Evolutionary conservation across 1,140 invertebrate species (phyloP).

Genomic region (Drosophila watanabei): DNA sequence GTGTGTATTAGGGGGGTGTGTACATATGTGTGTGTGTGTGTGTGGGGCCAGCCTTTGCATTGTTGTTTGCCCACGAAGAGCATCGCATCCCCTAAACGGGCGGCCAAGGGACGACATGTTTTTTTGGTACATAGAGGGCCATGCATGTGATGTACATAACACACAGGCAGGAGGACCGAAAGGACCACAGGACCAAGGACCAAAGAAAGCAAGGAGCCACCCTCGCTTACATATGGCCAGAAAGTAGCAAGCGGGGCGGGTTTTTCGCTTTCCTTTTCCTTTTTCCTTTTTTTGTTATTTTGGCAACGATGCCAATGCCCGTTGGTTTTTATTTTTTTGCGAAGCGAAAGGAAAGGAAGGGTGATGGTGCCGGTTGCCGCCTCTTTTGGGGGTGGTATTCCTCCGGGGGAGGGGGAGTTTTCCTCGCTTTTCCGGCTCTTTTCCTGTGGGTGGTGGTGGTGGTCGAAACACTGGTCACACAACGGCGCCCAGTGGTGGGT

Average conservation of each 20-base stretch:
- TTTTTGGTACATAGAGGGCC: slow-evolving; percentile 24
- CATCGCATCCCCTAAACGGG: slow-evolving; percentile 49
- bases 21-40: not conserved
- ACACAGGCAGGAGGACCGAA: slow-evolving; percentile 1
- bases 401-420: slow-evolving; percentile 3
- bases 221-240: slow-evolving; percentile 79
- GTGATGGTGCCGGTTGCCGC: slow-evolving; percentile 9
- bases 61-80: slow-evolving; percentile 17
- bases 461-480: slow-evolving; percentile 65
- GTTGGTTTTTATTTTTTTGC: slow-evolving; percentile 44
- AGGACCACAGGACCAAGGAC: slow-evolving; percentile 3
- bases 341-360: slow-evolving; percentile 36
- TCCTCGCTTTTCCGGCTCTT: slow-evolving; percentile 12
- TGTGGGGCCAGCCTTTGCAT: slow-evolving; percentile 28
- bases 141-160: slow-evolving; percentile 22
- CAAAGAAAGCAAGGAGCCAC: slow-evolving; percentile 47
- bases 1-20: not conserved
- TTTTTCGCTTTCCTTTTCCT: slow-evolving; percentile 12
- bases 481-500: slow-evolving; percentile 63
- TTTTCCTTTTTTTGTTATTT: slow-evolving; percentile 38
- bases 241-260: slow-evolving; percentile 59
- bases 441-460: slow-evolving; percentile 24
- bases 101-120: slow-evolving; percentile 37
- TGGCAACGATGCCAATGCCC: slow-evolving; percentile 51
- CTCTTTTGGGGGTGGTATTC: slow-evolving; percentile 18